Base-by-base conservation (phyloP, 1,140 invertebrate species). In the Nasonia vitripennis region DNA sequence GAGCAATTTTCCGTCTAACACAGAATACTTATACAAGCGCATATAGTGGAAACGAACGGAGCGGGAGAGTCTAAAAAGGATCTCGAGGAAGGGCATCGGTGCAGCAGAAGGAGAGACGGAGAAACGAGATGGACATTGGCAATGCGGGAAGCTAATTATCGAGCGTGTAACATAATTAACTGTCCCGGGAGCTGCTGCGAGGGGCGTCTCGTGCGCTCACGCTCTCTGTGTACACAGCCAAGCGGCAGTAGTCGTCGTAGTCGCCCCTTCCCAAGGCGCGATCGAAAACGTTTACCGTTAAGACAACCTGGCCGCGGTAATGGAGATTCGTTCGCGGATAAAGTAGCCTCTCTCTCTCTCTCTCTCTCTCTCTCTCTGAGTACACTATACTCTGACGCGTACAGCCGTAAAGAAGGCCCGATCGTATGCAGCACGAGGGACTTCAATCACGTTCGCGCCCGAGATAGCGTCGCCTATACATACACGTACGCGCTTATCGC, bases 281-380 rank as follows among this genome's bases (percentile, higher is more conserved):
- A 89, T 90, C 88, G 89, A 91, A 91, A 91, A 90, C 89, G 87
- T 73, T 51, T 92, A 92, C 91, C 90, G 90, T 92, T 92, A 91
- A 82, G 87, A 89, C 88, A 88, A 90, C 84, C 87, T 87, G 88
- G 88, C 91, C 88, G 88, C 20, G n/a, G 87, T 90, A 90, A 91
- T 89, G 88, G 90, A 92, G 91, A 92, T 92, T 92, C 91, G 91
- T 90, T 90, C 91, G 87, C 88, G 88, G 90, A 89, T 89, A 89
- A 88, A 90, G 89, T 87, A 84, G 88, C 87, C 89, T 87, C 89
- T 89, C 88, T 84, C 87, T 87, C 88, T 87, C 84, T 80, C 78
- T 83, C 83, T 88, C 87, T 27, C 67, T 27, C 27, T 31, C n/a
- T 31, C 89, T 85, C 85, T 88, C 81, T 75, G 70, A 81, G 83